Evolutionary conservation across 2,797 vertebrate species (phyloP), one percentile per base, ranked within the genome.

Genomic region (Platalea minor): DNA sequence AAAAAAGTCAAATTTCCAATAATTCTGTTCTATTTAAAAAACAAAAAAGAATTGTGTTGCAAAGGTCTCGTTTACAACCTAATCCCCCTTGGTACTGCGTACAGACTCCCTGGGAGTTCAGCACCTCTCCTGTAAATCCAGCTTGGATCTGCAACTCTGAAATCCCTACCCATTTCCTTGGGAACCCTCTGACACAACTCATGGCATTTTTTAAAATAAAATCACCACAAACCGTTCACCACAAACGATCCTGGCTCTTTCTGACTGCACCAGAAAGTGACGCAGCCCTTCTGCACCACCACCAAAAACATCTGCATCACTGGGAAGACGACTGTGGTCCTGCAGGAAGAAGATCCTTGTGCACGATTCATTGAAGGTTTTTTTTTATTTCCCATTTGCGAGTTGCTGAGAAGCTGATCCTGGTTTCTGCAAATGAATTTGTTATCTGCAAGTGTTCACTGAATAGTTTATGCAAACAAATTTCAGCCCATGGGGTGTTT

Each of bases 371-470:
- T 37, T 86, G 46, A 69, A 73, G 78, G 73, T 24, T 61, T 4
- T 74, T 72, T 37, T 18, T 84, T 76, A 51, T 91, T 91, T 87
- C 57, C 82, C 73, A 67, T 94, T 95, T 93, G 69, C 6, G 2
- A 80, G 81, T 69, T 72, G 89, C 94, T 53, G 89, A 93, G 93
- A 94, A 96, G 89, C 96, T 69, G 93, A 96, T 95, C 94, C 91
- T 88, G 85, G 95, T 97, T 96, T 93, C 94, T 82, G 93, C 93
- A 97, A 97, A 97, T 95, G 96, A 97, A 96, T 97, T 97, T 96
- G 96, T 96, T 97, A 97, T 96, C 96, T 97, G 94, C 73, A 63
- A 96, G 95, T 87, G 77, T 88, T 97, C 88, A 57, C 80, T 54
- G 94, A 96, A 95, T 79, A 95, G 91, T 95, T 95, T 96, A 96